These are phyloP conservation scores for Odontamblyopus rebecca DNA, from an alignment of 2,797 vertebrate species.

Conservation along the genomic window DNA sequence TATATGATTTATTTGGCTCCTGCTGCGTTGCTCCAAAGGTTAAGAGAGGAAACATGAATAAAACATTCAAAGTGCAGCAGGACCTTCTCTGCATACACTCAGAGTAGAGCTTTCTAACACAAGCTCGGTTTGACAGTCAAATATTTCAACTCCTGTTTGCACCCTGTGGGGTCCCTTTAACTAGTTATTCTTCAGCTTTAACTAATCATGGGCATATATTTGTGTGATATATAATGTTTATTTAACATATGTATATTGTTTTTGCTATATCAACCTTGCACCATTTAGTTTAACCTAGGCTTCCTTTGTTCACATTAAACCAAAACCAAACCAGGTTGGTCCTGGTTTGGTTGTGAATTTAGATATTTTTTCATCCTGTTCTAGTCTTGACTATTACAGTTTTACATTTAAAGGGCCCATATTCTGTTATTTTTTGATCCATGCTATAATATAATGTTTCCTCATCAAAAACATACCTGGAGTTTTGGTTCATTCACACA, in stretches of 20 bases:
- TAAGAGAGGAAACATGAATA: conserved; percentile 29
- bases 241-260: not conserved
- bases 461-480: too few species aligned
- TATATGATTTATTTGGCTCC: conserved; percentile 9
- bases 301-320: not conserved
- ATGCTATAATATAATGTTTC: too few species aligned
- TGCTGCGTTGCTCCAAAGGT: conserved; percentile 34
- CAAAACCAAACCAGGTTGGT: too few species aligned
- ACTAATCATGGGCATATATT: not conserved
- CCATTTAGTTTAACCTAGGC: not conserved
- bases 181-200: not conserved
- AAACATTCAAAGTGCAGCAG: conserved; percentile 21
- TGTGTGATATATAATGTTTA: not conserved
- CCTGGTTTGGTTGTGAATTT: not conserved
- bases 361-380: too few species aligned
- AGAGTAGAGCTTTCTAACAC: not conserved
- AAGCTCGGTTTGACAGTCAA: not conserved
- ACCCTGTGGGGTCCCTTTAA: not conserved
- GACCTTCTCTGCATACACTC: not conserved
- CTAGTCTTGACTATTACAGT: too few species aligned
- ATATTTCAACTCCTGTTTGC: not conserved
- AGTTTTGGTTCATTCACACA: too few species aligned
- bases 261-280: too few species aligned
- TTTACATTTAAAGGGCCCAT: too few species aligned
- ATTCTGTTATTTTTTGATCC: too few species aligned